Base-by-base conservation (phyloP, 2,888 invertebrate genomes). In the Dinocampus coccinellae region DNA sequence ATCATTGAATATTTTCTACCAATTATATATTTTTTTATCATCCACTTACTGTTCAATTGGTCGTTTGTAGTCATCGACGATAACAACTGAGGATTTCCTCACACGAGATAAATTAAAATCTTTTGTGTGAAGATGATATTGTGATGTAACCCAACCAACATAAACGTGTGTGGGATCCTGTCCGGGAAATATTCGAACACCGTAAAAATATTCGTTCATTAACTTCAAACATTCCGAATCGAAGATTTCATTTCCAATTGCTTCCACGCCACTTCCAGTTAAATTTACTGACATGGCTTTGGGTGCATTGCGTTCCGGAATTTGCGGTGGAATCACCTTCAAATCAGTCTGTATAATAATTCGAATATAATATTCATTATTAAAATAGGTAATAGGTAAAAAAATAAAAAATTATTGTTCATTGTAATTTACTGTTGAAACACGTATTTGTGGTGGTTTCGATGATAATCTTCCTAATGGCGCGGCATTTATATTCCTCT, bases 61-160 rank as follows among this genome's bases (percentile, higher is more conserved):
- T 57, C 93, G 89, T 70, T 94, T 94, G 81, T 95, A 95, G 73
- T 94, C 93, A 83, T 96, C 95, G 22, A 93, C 91, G 73, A 95
- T 92, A 73, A 94, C 90, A 57, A 97, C 94, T 0, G 96, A 94
- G 0, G 93, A 92, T 82, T 94, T 94, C 64, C 94, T 91, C 0
- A 97, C 96, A 83, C 95, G 94, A 78, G 91, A 93, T 87, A 95
- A 93, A 86, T 96, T 97, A 86, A 97, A 96, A 83, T 97, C 95
- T 80, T 94, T 95, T 72, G 96, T 96, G 82, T 96, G 95, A 64
- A 95, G 89, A 84, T 97, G 97, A 87, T 97, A 99, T 85, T 98
- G 97, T 0, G 99, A 98, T 0, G 98, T 99, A 64, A 99, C 99
- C 99, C 99, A 99, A 20, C 99, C 99, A 0, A 99, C 95, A 88